Evolutionary conservation across 30 jellyfish, hydroid and myxozoan species (phyloP).

Genomic region (Rhopilema esculentum): DNA sequence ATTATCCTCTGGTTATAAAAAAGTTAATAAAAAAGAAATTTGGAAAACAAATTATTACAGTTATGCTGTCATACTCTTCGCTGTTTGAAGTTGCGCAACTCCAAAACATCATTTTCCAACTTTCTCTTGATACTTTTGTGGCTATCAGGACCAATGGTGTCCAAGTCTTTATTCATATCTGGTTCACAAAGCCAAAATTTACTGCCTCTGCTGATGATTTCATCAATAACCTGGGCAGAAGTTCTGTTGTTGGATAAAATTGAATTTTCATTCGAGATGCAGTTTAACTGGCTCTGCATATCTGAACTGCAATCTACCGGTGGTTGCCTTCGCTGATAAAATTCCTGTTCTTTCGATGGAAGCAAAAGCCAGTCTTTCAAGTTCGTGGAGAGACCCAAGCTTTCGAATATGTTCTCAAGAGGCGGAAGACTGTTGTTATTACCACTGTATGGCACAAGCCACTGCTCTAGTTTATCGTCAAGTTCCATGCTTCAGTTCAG

Average conservation of each 20-base stretch:
- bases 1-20: too few relatives aligned
- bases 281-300: neutral
- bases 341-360: neutral
- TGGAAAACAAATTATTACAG: too few relatives aligned
- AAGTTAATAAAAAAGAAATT: too few relatives aligned
- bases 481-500: neutral
- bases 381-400: conserved; percentile 19
- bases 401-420: neutral
- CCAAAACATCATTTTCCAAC: neutral
- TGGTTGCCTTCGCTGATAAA: neutral
- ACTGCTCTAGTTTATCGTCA: neutral
- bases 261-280: neutral
- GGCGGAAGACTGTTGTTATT: neutral
- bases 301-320: neutral
- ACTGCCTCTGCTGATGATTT: neutral
- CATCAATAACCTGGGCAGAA: conserved; percentile 4
- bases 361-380: conserved; percentile 16
- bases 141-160: neutral
- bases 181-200: conserved; percentile 16
- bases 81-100: neutral
- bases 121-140: neutral
- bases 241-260: neutral
- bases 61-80: conserved; percentile 6
- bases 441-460: conserved; percentile 1
- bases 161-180: conserved; percentile 2